Evolutionary conservation across 2,797 vertebrate genomes (phyloP), one percentile per base, ranked within the genome.

Genomic region (Rhincodon typus): DNA sequence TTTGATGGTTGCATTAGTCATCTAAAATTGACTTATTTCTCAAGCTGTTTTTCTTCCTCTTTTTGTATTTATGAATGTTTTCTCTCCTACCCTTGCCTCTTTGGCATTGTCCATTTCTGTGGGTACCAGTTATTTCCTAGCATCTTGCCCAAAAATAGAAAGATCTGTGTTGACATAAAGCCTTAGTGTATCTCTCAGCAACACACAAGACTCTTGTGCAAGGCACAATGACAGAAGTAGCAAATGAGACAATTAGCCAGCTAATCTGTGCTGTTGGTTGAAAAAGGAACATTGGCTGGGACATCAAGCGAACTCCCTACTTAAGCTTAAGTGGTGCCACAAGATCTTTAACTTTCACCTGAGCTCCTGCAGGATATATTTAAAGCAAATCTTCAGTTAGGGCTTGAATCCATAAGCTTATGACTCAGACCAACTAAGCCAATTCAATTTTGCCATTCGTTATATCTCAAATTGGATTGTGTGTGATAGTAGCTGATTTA

Each of bases 261-360:
- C 46, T 53, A 87, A 87, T 87, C 87, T 62, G 53, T 62, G 57
- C 4, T 19, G 34, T 17, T 62, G 53, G 53, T 34, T 62, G 30
- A 62, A 90, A 66, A 90, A 66, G 53, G 57, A 90, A 90, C 34
- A 4, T n/a, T n/a, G 57, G 30, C 53, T 30, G 30, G 87, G 57
- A 66, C 82, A 84, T 30, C 57, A 90, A 66, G 87, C 34, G 57
- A 57, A 66, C 57, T n/a, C 30, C 87, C 53, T 19, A 90, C 53
- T 90, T 34, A 90, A 62, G 34, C 57, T 90, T 62, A 90, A 90
- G n/a, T 66, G 66, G 53, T 62, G 57, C 30, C 87, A 66, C 87
- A 90, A 90, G 57, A 66, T 62, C 19, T 84, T 46, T 84, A 90
- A 90, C 53, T 90, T 90, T 57, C 87, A 90, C 30, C 57, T 62